Evolutionary conservation across 2,797 vertebrate species (phyloP), one percentile per base, ranked within the genome.

Genomic region (Sus cebifrons): DNA sequence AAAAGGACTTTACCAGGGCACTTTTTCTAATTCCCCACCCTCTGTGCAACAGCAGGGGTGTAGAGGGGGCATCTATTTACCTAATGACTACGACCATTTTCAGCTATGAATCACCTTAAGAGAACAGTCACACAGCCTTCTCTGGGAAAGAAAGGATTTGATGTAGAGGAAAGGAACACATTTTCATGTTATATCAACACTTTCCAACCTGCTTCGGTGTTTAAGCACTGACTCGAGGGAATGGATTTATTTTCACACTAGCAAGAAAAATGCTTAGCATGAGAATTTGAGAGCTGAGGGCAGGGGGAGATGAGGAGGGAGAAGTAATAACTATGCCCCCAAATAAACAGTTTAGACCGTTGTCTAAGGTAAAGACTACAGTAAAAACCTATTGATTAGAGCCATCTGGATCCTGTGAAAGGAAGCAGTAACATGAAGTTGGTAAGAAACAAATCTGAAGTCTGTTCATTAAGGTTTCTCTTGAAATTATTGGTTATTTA

Each of bases 401-500:
- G 27, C 12, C 74, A 44, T 77, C 44, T 75, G 7, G 8, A 65
- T 74, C 68, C 71, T 71, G 2, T 7, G 23, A 94, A 92, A 75
- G 10, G 95, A 23, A 60, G 64, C 58, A 86, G 67, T 21, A 77
- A 60, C 4, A 29, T 2, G 8, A 16, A 32, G 32, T 32, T 58
- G 18, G 20, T 52, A 62, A 16, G 62, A 96, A 77, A 44, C 71
- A 58, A 71, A 27, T 58, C 36, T 27, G 54, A 75, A 71, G 77
- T 77, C 32, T 79, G 77, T 29, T 87, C 77, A 40, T 25, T 70
- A 56, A 91, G 29, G 17, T 95, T 97, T 94, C 70, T 92, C 67
- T 82, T 52, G n/a, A 70, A 89, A 82, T 70, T 79, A 95, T 62
- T 29, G 18, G n/a, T 84, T 89, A 52, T 20, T 56, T 2, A 54